Base-by-base conservation (phyloP, 2,113 vertebrate genomes). In the Laticauda laticaudata region DNA sequence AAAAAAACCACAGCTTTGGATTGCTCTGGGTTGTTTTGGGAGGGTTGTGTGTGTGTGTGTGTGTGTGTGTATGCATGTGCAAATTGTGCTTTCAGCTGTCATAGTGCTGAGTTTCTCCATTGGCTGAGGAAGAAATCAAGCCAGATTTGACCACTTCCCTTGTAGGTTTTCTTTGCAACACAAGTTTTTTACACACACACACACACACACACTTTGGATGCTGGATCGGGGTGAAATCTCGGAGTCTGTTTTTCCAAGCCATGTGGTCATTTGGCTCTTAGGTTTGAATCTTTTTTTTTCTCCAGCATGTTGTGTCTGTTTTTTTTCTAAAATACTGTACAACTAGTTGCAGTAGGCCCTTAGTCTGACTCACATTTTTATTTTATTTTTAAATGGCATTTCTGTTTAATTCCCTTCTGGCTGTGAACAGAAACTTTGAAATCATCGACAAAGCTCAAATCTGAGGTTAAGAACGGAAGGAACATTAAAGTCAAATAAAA, bases 171-270 rank as follows among this genome's bases (percentile, higher is more conserved):
- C 87, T 57, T 4, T 45, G 48, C 39, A 51, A 75, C 64, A 1
- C 48, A 14, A 14, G 20, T 29, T 34, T 45, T 45, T 45, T 45
- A 45, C 43, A 23, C 56, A 20, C 18, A 56, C 2, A 57, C 20
- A 23, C 20, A 56, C 55, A 59, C 21, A 7, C 48, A 48, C 7
- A 48, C 56, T 59, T 20, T 23, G 34, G 56, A 55, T 45, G 48
- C n/a, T 2, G 89, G 92, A 34, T 34, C 87, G 48, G 48, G 48
- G 43, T 43, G 34, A 92, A 89, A 85, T 94, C 94, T 14, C 0
- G 86, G 87, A 89, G 94, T 96, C 94, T 96, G 95, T 96, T 97
- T 51, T 39, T 6, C 94, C 55, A 0, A 0, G 24, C 94, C 93
- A 93, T 69, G 53, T 55, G 69, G 54, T 3, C 24, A 39, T 92